Percentiles rank a stretch among this genome's conserved stretches.
phyloP scores from a whole-genome alignment of 2,888 invertebrate species.

The Aspidiotus destructor region DNA sequence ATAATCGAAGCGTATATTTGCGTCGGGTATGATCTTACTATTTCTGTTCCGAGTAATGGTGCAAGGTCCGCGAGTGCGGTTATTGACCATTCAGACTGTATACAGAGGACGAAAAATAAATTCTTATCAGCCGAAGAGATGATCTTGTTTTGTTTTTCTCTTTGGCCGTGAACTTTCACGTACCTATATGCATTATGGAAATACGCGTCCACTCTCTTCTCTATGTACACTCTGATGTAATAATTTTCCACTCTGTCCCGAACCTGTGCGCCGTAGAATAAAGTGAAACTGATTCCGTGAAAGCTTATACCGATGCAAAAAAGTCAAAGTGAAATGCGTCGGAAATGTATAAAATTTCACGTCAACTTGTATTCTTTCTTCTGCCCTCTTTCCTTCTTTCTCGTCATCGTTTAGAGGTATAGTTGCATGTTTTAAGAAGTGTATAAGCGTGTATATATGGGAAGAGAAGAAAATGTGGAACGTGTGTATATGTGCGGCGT shows the following conservation, averaged over 20 bases:
- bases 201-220: background rate
- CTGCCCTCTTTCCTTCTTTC: background rate
- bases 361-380: background rate
- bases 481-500: slow-evolving; percentile 4
- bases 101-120: too few relatives aligned
- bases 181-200: slow-evolving; percentile 14
- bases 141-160: background rate
- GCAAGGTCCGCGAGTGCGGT: too few relatives aligned
- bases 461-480: background rate
- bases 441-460: background rate
- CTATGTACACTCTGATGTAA: too few relatives aligned
- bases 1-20: too few relatives aligned
- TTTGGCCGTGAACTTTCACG: slow-evolving; percentile 29
- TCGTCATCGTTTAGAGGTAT: background rate
- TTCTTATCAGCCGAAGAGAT: too few relatives aligned
- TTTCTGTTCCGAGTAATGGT: too few relatives aligned
- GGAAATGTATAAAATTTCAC: slow-evolving; percentile 10
- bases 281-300: background rate
- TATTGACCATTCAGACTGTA: too few relatives aligned
- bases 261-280: too few relatives aligned
- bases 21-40: too few relatives aligned
- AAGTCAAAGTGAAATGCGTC: background rate
- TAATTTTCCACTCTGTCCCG: too few relatives aligned
- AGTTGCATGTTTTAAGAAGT: background rate
- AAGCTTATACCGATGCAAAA: slow-evolving; percentile 6